Base-by-base conservation (phyloP, 2,797 vertebrate species). In the Megaceryle alcyon region DNA sequence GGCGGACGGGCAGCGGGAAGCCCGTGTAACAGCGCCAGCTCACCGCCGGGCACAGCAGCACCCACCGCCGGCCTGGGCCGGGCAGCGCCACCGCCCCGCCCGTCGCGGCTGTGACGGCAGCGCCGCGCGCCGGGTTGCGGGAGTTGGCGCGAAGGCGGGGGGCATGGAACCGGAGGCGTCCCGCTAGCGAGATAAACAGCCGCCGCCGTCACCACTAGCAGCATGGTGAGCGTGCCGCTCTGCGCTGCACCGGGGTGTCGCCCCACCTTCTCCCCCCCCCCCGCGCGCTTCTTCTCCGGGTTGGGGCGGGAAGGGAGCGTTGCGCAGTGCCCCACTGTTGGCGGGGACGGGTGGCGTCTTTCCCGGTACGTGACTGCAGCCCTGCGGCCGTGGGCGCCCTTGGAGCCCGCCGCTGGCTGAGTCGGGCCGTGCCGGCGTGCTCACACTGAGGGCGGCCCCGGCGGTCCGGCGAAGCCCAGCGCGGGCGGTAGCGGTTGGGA, bases 141-240 rank as follows among this genome's bases (percentile, higher is more conserved):
- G 82, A 86, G 61, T 94, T 96, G 95, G 95, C 95, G 95, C 88
- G 85, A 93, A 31, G 76, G 46, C 21, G 71, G 54, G 21, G 31
- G 73, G 41, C 43, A 82, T 84, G 88, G 84, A 53, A 7, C 25
- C 6, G 33, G 33, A 69, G 69, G 9, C 20, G 29, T 37, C 68
- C 72, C 53, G 41, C 31, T 82, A 77, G 59, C 68, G 44, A 59
- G 39, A 51, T 5, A 48, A 21, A 18, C 56, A 21, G 29, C 76
- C 18, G 84, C 76, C 21, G 84, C 76, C 19, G 16, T 22, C 23
- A 21, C 22, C 48, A 7, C 22, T 6, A 48, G 12, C 48, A 49
- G 63, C 69, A 95, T 95, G 94, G 94, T 95, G 88, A 91, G 88
- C 57, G 26, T 21, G 14, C 23, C 68, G 33, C 25, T 11, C 29